These are phyloP conservation scores for Dasyurus viverrinus DNA, from an alignment of 2,113 vertebrate genomes.

Conservation along the genomic window DNA sequence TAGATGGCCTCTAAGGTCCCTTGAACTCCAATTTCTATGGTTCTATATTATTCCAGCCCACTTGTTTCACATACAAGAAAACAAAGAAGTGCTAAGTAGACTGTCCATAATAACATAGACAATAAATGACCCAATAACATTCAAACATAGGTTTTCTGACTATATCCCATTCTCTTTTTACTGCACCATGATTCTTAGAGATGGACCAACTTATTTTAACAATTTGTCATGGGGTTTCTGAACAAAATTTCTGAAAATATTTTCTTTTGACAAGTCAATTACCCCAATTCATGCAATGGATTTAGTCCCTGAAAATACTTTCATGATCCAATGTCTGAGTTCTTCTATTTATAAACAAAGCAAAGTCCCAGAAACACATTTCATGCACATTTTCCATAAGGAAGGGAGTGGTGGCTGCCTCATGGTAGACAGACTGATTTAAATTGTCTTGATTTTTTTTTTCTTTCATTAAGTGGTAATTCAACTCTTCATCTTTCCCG, in stretches of 20 bases:
- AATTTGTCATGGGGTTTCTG: slow-evolving; percentile 53
- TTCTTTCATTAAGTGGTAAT: slow-evolving; percentile 87
- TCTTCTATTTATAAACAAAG: slow-evolving; percentile 73
- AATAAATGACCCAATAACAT: background rate
- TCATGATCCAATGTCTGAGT: slow-evolving; percentile 68
- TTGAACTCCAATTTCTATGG: background rate
- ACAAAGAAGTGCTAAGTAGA: background rate
- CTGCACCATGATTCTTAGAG: background rate
- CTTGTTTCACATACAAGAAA: background rate
- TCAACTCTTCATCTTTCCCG: slow-evolving; percentile 84
- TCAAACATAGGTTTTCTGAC: background rate
- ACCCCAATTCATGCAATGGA: slow-evolving; percentile 57
- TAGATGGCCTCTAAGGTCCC: background rate
- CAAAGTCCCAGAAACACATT: slow-evolving; percentile 69
- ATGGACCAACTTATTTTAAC: slow-evolving; percentile 39
- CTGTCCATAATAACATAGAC: background rate
- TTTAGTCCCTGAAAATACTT: slow-evolving; percentile 65
- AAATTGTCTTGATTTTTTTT: slow-evolving; percentile 78
- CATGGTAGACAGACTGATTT: slow-evolving; percentile 79
- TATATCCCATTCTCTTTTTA: too few relatives aligned
- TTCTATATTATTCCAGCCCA: background rate
- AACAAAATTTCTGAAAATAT: slow-evolving; percentile 63
- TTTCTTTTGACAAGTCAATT: background rate
- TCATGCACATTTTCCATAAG: slow-evolving; percentile 76
- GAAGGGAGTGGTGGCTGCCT: slow-evolving; percentile 59